These are phyloP conservation scores for Trichogramma dendrolimi DNA, from an alignment of 2,888 invertebrate genomes.

Conservation along the genomic window DNA sequence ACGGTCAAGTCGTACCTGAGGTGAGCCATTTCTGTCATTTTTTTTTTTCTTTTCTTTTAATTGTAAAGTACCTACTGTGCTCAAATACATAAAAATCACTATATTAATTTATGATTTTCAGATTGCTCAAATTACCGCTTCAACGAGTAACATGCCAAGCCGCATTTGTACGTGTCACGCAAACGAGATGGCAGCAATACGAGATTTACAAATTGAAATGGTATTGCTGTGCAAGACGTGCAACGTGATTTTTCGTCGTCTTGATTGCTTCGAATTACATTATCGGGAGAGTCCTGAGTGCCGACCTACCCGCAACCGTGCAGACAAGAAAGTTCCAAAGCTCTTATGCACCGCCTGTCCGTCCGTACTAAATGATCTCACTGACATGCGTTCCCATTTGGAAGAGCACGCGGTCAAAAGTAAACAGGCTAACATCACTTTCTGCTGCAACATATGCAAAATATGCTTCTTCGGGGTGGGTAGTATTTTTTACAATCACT, in stretches of 20 bases:
- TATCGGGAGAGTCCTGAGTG: conserved; percentile 31
- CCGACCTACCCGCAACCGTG: conserved; percentile 31
- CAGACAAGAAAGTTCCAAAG: conserved; percentile 32
- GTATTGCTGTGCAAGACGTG: conserved; percentile 41
- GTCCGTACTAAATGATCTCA: conserved; percentile 33
- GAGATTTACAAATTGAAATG: conserved; percentile 42
- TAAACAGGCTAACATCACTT: conserved; percentile 33
- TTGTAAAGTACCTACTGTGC: too few relatives aligned
- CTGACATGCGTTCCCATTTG: conserved; percentile 39
- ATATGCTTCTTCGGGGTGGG: conserved; percentile 44
- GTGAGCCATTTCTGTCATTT: too few relatives aligned
- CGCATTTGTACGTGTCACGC: conserved; percentile 41
- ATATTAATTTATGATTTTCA: not conserved
- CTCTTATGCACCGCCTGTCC: conserved; percentile 42
- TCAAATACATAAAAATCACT: not conserved
- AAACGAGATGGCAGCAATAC: conserved; percentile 25
- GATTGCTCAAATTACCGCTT: not conserved
- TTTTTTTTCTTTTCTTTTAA: too few relatives aligned
- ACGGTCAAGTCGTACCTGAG: too few relatives aligned
- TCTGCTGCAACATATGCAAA: conserved; percentile 45
- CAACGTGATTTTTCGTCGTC: conserved; percentile 38
- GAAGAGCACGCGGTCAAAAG: conserved; percentile 35
- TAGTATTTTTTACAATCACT: conserved; percentile 40
- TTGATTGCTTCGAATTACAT: conserved; percentile 44
- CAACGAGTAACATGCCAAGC: conserved; percentile 8